A percentile compares a stretch with the other conserved stretches of the same genome.
Conservation (phyloP, 1,140 invertebrate genomes). For the Riptortus pedestris region DNA sequence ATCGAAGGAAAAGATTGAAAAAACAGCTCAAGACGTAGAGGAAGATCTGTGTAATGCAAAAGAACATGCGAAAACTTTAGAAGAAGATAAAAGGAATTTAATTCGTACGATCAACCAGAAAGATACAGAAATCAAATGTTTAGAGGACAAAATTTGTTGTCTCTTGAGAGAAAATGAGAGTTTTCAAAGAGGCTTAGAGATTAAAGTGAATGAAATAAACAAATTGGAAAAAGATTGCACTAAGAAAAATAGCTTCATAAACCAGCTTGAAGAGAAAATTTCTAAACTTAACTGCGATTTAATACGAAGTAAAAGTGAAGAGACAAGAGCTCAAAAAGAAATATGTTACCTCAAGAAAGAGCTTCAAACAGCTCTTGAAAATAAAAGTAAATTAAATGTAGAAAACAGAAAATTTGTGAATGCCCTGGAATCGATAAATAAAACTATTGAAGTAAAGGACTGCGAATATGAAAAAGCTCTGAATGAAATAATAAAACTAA, state of each 20-base stretch:
- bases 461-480: not conserved
- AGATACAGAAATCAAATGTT: too few species aligned
- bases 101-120: not conserved
- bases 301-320: not conserved
- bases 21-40: not conserved
- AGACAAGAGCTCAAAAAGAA: not conserved
- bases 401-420: not conserved
- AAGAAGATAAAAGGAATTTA: not conserved
- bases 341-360: not conserved
- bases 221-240: not conserved
- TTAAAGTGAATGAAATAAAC: not conserved
- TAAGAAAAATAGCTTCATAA: not conserved
- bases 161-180: not conserved
- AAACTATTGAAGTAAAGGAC: not conserved
- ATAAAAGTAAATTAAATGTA: not conserved
- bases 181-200: not conserved
- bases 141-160: too few species aligned
- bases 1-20: not conserved
- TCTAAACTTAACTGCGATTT: not conserved
- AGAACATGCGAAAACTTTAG: not conserved
- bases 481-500: not conserved
- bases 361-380: not conserved
- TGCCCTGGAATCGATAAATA: not conserved
- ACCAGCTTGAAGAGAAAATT: not conserved
- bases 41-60: not conserved